Evolutionary conservation across 2,113 vertebrate genomes (phyloP), one percentile per base, ranked within the genome.

Genomic region (Lamprologus ornatipinnis): DNA sequence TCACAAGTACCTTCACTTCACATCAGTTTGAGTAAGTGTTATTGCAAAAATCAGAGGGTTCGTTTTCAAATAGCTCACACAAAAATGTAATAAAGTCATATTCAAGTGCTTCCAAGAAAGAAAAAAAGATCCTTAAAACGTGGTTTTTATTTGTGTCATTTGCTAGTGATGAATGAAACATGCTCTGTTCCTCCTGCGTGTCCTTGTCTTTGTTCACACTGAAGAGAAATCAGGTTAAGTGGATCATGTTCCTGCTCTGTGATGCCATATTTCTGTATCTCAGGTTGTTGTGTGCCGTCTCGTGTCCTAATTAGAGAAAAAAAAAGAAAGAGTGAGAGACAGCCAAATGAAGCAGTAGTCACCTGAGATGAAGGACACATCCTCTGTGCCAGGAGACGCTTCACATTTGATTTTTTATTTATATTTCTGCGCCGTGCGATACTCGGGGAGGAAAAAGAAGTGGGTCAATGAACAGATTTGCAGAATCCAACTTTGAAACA

Each of bases 321-420:
- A 78, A 40, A 60, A 78, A 85, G 45, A 80, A n/a, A 49, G 28
- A 37, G 82, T 86, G 82, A 26, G 51, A 80, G 53, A 87, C 82
- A 88, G 87, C 84, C 89, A 95, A 95, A 94, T 91, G 93, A 96
- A 95, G 92, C 91, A 83, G 89, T 91, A 94, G 95, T 96, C 95
- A 96, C 96, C 96, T 96, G 96, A 96, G 95, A 96, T 96, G 95
- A 96, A 96, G 95, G 95, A 95, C 93, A 95, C 90, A 91, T 94
- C 92, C 91, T 94, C 92, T 79, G 95, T 91, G 94, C 92, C 94
- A 92, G 85, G 91, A 93, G 92, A 94, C 90, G 28, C 79, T 80
- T 90, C 90, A 68, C 88, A 88, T 95, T 95, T 87, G 92, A 96
- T 96, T 95, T 94, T 96, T 95, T 96, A 95, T 96, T 96, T 95